Evolutionary conservation across 2,888 invertebrate genomes (phyloP).

Genomic region (Ecliptopera silaceata): DNA sequence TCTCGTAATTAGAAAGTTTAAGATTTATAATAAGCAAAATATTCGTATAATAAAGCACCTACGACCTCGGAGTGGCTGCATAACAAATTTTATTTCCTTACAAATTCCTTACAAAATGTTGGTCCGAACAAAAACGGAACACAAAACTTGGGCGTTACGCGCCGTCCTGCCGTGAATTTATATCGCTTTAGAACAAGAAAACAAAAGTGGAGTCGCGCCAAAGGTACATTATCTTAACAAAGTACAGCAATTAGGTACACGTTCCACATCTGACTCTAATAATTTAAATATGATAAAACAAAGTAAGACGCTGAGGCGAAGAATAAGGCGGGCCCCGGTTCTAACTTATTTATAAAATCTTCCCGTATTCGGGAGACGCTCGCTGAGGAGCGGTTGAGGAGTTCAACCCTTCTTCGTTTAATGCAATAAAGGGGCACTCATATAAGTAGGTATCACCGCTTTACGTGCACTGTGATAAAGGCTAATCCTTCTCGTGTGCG

Average conservation of each 20-base stretch:
- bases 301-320: constrained; percentile 73
- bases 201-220: constrained; percentile 82
- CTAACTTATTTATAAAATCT: constrained; percentile 83
- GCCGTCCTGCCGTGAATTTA: constrained; percentile 75
- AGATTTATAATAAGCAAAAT: constrained; percentile 37
- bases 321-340: constrained; percentile 71
- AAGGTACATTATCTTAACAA: constrained; percentile 84
- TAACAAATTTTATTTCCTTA: constrained; percentile 69
- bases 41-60: constrained; percentile 56
- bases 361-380: constrained; percentile 60
- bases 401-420: constrained; percentile 74
- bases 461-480: constrained; percentile 74
- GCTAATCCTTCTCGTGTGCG: constrained; percentile 71
- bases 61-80: constrained; percentile 63
- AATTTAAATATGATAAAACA: constrained; percentile 84
- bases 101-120: constrained; percentile 56
- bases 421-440: constrained; percentile 82
- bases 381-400: constrained; percentile 39
- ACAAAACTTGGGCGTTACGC: constrained; percentile 74
- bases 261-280: constrained; percentile 83
- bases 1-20: constrained; percentile 29
- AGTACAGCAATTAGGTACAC: constrained; percentile 83
- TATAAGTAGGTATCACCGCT: constrained; percentile 81
- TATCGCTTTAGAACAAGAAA: constrained; percentile 78
- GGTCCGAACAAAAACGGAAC: constrained; percentile 78